phyloP scores from a whole-genome alignment of 1,140 invertebrate genomes.

The Pseudomyrmex dendroicus region DNA sequence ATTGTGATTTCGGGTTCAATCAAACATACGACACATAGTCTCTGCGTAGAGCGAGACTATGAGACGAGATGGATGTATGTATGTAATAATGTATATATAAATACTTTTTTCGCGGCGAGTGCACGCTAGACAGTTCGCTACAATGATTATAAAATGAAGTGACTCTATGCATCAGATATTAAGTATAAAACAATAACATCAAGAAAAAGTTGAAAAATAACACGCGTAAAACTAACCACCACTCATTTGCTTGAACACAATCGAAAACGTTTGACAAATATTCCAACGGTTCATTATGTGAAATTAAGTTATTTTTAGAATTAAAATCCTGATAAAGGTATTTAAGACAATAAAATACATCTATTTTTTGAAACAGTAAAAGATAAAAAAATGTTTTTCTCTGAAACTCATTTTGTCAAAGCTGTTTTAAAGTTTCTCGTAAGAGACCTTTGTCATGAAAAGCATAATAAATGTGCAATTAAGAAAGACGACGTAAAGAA shows the following conservation, averaged over 20 bases:
- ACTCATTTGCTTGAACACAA: neutral
- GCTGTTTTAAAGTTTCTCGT: too few relatives aligned
- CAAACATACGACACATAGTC: neutral
- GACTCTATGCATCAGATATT: slow-evolving; percentile 21
- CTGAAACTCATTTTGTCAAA: too few relatives aligned
- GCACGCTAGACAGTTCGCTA: neutral
- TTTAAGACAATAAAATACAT: too few relatives aligned
- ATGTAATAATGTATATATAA: too few relatives aligned
- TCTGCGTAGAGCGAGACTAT: too few relatives aligned
- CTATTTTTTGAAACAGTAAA: too few relatives aligned
- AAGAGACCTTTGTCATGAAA: neutral
- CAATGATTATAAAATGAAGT: slow-evolving; percentile 40
- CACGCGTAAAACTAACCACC: slow-evolving; percentile 11
- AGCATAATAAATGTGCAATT: neutral
- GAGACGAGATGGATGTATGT: too few relatives aligned
- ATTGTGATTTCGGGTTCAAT: slow-evolving; percentile 46
- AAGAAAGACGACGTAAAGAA: neutral
- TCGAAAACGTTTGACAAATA: neutral
- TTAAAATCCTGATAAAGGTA: too few relatives aligned
- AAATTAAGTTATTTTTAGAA: neutral
- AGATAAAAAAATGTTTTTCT: too few relatives aligned
- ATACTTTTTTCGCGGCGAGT: neutral
- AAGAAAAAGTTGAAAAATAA: slow-evolving; percentile 10
- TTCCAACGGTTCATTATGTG: neutral
- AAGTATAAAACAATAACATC: slow-evolving; percentile 29